phyloP scores from a whole-genome alignment of 1,140 invertebrate genomes.

The Gyrodactylus salaris region DNA sequence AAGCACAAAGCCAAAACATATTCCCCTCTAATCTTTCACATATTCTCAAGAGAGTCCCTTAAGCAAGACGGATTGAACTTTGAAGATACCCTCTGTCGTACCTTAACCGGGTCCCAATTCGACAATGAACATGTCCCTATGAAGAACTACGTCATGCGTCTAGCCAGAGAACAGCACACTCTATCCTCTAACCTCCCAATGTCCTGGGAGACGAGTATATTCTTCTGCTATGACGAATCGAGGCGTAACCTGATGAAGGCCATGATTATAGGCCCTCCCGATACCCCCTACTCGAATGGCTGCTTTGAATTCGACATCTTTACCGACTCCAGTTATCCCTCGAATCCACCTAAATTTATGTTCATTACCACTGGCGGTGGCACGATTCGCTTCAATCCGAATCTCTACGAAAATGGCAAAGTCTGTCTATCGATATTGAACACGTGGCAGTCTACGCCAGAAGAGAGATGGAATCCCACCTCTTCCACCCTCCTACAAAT shows the following conservation, averaged over 20 bases:
- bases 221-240: background rate
- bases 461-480: conserved; percentile 88
- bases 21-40: background rate
- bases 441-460: conserved; percentile 86
- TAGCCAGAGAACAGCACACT: background rate
- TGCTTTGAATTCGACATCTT: conserved; percentile 26
- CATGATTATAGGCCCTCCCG: conserved; percentile 35
- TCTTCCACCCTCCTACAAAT: conserved; percentile 74
- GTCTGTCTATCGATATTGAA: conserved; percentile 74
- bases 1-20: background rate
- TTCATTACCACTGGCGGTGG: conserved; percentile 67
- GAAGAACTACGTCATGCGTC: too few relatives aligned
- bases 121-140: too few relatives aligned
- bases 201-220: background rate
- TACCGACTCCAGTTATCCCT: conserved; percentile 23
- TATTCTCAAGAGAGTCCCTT: background rate
- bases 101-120: too few relatives aligned
- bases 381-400: conserved; percentile 72
- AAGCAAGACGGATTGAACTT: background rate
- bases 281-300: conserved; percentile 23
- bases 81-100: too few relatives aligned
- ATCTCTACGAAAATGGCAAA: conserved; percentile 81
- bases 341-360: conserved; percentile 35
- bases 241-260: conserved; percentile 26
- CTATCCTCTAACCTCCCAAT: background rate